These are phyloP conservation scores for Actinia tenebrosa DNA, from an alignment of 64 coral and sea anemone species.

Conservation along the genomic window DNA sequence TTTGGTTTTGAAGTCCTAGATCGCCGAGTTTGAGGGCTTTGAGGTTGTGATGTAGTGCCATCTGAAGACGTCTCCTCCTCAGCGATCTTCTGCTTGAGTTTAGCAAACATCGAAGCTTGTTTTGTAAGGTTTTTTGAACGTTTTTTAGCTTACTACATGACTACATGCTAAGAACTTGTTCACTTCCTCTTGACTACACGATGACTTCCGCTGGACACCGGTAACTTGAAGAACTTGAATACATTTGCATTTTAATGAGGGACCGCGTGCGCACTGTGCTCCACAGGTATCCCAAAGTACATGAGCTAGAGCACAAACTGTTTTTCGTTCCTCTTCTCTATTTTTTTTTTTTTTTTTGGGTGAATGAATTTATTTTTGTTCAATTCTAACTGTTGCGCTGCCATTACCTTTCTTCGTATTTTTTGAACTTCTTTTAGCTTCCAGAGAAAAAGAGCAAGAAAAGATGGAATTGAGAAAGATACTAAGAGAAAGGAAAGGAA, in stretches of 20 bases:
- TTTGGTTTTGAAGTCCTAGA: slow-evolving; percentile 11
- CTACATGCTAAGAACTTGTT: neutral
- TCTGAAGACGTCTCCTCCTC: slow-evolving; percentile 76
- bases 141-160: neutral
- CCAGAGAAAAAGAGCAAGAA: too few relatives aligned
- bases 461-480: too few relatives aligned
- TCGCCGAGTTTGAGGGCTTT: slow-evolving; percentile 66
- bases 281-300: neutral
- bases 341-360: too few relatives aligned
- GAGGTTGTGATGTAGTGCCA: slow-evolving; percentile 55
- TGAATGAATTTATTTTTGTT: too few relatives aligned
- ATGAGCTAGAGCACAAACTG: too few relatives aligned
- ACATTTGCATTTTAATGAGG: slow-evolving; percentile 18
- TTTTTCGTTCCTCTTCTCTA: too few relatives aligned
- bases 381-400: too few relatives aligned
- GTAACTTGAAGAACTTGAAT: slow-evolving; percentile 2
- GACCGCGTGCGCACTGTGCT: neutral
- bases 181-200: slow-evolving; percentile 16
- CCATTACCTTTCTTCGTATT: too few relatives aligned
- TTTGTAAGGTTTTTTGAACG: neutral
- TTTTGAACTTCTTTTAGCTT: too few relatives aligned
- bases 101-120: slow-evolving; percentile 76
- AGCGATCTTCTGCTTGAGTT: slow-evolving; percentile 97
- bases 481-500: too few relatives aligned
- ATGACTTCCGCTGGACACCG: slow-evolving; percentile 28